These are phyloP conservation scores for Megaptera novaeangliae DNA, from an alignment of 2,113 vertebrate species.

Conservation along the genomic window DNA sequence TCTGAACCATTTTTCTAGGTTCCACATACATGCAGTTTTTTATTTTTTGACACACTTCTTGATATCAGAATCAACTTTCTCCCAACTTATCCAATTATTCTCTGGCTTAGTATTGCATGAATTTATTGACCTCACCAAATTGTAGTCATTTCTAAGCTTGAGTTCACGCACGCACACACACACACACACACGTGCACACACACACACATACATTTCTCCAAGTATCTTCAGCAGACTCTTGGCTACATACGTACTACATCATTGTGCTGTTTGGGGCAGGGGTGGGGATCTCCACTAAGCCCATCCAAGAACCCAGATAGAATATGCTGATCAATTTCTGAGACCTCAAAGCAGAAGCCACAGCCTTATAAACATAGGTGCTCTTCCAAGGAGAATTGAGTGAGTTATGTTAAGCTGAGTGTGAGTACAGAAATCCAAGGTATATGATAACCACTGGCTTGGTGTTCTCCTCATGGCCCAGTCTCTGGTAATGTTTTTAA, in stretches of 20 bases:
- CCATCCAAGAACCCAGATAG: not conserved
- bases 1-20: too few species aligned
- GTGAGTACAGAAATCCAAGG: not conserved
- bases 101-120: not conserved
- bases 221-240: not conserved
- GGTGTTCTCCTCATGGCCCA: not conserved
- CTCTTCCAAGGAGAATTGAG: not conserved
- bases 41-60: not conserved
- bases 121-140: not conserved
- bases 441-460: not conserved
- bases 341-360: not conserved
- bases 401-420: not conserved
- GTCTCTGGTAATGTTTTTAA: not conserved
- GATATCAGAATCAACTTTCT: not conserved
- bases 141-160: not conserved
- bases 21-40: too few species aligned
- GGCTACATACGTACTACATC: not conserved
- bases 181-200: not conserved
- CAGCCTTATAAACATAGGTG: accelerated
- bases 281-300: not conserved
- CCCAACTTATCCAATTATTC: not conserved
- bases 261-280: not conserved
- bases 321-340: not conserved
- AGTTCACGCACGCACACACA: not conserved
- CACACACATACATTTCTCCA: not conserved